These are phyloP conservation scores for Bombus waltoni DNA, from an alignment of 1,140 invertebrate genomes.

Conservation along the genomic window DNA sequence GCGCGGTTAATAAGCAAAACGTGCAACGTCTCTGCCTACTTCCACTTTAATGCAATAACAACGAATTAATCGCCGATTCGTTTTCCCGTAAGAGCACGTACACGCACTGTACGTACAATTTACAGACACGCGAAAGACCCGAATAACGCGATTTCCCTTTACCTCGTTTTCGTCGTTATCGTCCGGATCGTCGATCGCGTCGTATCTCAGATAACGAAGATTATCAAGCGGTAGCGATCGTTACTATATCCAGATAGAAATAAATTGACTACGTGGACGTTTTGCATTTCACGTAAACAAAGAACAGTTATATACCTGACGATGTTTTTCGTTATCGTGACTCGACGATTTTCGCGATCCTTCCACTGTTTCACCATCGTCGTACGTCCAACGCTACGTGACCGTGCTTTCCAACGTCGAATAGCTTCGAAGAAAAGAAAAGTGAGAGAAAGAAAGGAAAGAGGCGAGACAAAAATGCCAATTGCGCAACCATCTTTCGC, in stretches of 20 bases:
- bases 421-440: neutral
- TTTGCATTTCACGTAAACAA: neutral
- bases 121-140: neutral
- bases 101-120: too few species aligned
- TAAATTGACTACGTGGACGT: neutral
- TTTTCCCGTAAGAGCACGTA: neutral
- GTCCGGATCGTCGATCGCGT: neutral
- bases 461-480: neutral
- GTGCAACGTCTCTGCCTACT: neutral
- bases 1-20: neutral
- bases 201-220: neutral
- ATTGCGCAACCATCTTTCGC: neutral
- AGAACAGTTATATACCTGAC: neutral
- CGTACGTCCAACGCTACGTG: neutral
- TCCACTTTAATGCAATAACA: neutral
- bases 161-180: constrained; percentile 2
- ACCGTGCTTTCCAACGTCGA: neutral
- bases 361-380: neutral
- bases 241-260: too few species aligned
- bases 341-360: neutral
- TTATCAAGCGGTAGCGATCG: too few species aligned
- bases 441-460: neutral
- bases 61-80: constrained; percentile 22
- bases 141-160: neutral
- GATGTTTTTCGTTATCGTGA: neutral